Evolutionary conservation across 2,113 vertebrate species (phyloP), one percentile per base, ranked within the genome.

Genomic region (Rhinogobius similis): DNA sequence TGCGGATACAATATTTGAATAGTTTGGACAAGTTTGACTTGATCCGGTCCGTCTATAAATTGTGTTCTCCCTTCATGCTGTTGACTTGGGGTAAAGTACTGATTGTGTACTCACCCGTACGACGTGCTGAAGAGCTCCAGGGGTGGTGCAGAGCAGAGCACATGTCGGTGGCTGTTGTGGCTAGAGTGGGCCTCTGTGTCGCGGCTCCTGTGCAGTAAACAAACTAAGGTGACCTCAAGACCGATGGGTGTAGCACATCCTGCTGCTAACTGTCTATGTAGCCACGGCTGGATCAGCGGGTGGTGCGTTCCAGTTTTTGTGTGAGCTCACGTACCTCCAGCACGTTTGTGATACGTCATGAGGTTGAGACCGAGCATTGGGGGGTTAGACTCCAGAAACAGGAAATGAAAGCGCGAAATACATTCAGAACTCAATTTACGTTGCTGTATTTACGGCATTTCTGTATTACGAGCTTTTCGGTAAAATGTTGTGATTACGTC

Each of bases 181-280:
- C 53, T 55, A 27, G 5, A 52, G 78, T 65, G 69, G 72, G 78
- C 82, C 70, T 81, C 65, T 75, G 55, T 75, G 70, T 75, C 61
- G 62, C 79, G 62, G 80, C 66, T 77, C 79, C 64, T 69, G 75
- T 78, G 70, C 69, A 77, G 78, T 87, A 85, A 91, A 90, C 82
- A 88, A 86, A 68, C 77, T 82, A 90, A 90, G 87, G 87, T 91
- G 90, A 92, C 89, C 89, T 88, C 83, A 86, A 86, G 87, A 87
- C 72, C 81, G 83, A 81, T 85, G 78, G 81, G 80, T 82, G 77
- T 83, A 81, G 26, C 72, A 80, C 80, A 84, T 87, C 85, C 84
- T 84, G 81, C 70, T 76, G 76, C 73, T 75, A 69, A 70, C 63
- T 83, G 68, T 85, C 78, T 83, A 65, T 72, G 76, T 77, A 70